Conservation (phyloP, 2,797 vertebrate genomes). For the Protosalanx chinensis region DNA sequence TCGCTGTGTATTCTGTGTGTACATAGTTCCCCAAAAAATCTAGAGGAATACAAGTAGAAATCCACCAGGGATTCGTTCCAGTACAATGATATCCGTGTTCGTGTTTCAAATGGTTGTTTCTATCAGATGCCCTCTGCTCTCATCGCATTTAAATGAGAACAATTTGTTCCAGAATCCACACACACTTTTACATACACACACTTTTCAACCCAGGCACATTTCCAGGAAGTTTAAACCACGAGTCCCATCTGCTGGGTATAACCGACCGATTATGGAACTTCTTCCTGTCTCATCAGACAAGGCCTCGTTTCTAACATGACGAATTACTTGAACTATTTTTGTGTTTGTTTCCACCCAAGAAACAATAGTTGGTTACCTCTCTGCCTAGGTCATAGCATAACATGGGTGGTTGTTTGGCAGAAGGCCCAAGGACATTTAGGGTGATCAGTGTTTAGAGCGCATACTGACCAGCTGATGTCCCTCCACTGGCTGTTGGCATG, state of each 20-base stretch:
- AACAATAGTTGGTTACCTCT: not conserved
- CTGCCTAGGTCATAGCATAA: not conserved
- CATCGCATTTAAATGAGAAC: constrained; percentile 20
- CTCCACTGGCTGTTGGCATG: not conserved
- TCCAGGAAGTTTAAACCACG: constrained; percentile 9
- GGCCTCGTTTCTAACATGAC: not conserved
- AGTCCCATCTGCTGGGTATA: constrained; percentile 40
- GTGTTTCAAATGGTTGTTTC: not conserved
- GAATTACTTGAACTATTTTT: constrained; percentile 27
- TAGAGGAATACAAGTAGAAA: not conserved
- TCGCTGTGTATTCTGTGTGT: not conserved
- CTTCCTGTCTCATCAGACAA: not conserved
- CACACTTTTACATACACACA: not conserved
- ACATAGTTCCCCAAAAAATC: not conserved
- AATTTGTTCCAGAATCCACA: constrained; percentile 10
- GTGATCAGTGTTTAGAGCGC: constrained; percentile 4
- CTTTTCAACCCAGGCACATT: constrained; percentile 18
- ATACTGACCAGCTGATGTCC: not conserved
- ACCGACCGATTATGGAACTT: constrained; percentile 15
- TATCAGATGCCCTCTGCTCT: not conserved
- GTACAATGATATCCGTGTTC: not conserved
- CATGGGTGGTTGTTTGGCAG: not conserved
- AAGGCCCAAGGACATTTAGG: constrained; percentile 8
- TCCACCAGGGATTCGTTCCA: too few species aligned
- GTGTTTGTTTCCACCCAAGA: not conserved